Conservation (phyloP, 1,140 invertebrate genomes). For the Metaphire vulgaris region DNA sequence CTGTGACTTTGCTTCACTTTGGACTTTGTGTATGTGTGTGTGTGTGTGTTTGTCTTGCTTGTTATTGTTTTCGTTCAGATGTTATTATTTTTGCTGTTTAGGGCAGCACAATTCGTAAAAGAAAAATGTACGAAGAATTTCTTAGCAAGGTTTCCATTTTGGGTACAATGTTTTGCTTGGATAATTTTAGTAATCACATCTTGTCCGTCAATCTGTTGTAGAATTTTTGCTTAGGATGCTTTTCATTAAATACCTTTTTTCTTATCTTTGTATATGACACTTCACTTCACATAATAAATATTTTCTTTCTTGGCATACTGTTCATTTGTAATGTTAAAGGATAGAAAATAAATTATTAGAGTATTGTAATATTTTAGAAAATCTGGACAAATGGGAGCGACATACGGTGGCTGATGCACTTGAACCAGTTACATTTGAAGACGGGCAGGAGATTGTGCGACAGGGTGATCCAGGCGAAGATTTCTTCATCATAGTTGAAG, state of each 20-base stretch:
- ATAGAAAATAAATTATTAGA: too few relatives aligned
- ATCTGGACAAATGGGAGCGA: constrained; percentile 90
- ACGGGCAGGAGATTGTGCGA: constrained; percentile 85
- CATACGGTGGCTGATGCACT: constrained; percentile 90
- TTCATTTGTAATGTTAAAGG: too few relatives aligned
- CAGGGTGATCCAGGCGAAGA: constrained; percentile 94
- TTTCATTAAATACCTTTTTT: too few relatives aligned
- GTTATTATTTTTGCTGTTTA: not conserved
- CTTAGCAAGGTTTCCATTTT: constrained; percentile 88
- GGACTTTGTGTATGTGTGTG: too few relatives aligned
- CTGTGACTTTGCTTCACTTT: too few relatives aligned
- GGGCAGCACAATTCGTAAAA: constrained; percentile 85
- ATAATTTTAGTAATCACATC: not conserved
- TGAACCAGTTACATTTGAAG: constrained; percentile 75
- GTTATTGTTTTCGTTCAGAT: too few relatives aligned
- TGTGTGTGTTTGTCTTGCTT: too few relatives aligned
- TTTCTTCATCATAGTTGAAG: constrained; percentile 93
- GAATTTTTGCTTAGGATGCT: too few relatives aligned
- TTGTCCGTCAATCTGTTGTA: not conserved
- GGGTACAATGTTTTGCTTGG: constrained; percentile 56
- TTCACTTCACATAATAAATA: too few relatives aligned
- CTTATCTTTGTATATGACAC: too few relatives aligned
- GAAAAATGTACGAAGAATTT: constrained; percentile 97
- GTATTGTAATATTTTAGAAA: constrained; percentile 5
- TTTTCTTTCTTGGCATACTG: too few relatives aligned